Evolutionary conservation across 2,113 vertebrate species (phyloP), one percentile per base, ranked within the genome.

Genomic region (Oncorhynchus mykiss): DNA sequence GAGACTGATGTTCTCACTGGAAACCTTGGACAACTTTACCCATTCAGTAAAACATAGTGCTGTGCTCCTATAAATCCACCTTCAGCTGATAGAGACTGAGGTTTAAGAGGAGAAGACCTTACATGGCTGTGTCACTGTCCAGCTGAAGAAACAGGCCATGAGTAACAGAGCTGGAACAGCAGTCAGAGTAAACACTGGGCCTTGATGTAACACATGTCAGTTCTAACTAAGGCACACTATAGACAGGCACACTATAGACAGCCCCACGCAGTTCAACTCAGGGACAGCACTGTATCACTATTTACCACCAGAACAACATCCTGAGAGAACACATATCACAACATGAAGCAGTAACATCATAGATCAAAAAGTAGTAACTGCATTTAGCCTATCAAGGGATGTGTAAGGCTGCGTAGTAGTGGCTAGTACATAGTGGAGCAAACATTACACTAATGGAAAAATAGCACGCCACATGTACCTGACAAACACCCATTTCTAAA

Each of bases 151-250:
- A 51, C 39, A 57, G n/a, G 20, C 29, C 6, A 22, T 24, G 34
- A 29, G 59, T 2, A 45, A 45, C 51, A 70, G 22, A 49, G 66
- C 48, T 13, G 11, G 29, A 70, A 11, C n/a, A 45, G 69, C 24
- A 66, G 65, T 9, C 64, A 67, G 14, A 31, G 27, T 29, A 31
- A 67, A 67, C 65, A 67, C 65, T 31, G 65, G 65, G 65, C 27
- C 27, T 67, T 67, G 3, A 29, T 31, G 16, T 3, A 16, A 67
- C 16, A 0, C 65, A 67, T 67, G 65, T 13, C 65, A 29, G 22
- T 25, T 65, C 13, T 25, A 65, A 25, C 22, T 13, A 65, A 62
- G 20, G 20, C 11, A 62, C 11, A 62, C 62, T 25, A 24, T 0
- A 25, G 22, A 65, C 27, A 29, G 27, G 20, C 11, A 62, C 11